A percentile compares a stretch with the other conserved stretches of the same genome.
phyloP scores from a whole-genome alignment of 2,797 vertebrate species.

The Poecilia gillii region DNA sequence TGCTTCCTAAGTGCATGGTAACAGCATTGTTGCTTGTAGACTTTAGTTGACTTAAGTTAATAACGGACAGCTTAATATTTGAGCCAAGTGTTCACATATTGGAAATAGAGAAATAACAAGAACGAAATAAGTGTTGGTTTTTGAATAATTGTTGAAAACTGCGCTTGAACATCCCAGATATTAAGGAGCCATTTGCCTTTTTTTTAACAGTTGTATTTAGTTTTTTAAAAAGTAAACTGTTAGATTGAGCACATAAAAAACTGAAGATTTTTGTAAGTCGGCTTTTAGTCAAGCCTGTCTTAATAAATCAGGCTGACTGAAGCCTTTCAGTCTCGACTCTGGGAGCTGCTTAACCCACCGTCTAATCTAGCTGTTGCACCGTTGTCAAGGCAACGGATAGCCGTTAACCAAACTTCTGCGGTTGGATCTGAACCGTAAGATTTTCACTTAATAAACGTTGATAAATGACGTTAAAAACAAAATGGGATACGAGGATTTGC shows the following conservation, averaged over 20 bases:
- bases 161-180: neutral
- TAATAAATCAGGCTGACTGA: no score
- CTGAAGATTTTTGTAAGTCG: neutral
- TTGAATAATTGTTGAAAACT: neutral
- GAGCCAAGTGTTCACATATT: neutral
- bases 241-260: neutral
- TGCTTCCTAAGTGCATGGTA: no score
- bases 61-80: neutral
- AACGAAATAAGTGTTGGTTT: neutral
- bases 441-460: no score
- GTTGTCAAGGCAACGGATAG: slow-evolving; percentile 10
- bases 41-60: neutral
- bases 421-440: neutral
- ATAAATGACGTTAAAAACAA: neutral
- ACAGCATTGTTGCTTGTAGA: no score
- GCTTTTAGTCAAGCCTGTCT: neutral
- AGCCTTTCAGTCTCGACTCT: slow-evolving; percentile 3
- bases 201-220: neutral
- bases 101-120: neutral
- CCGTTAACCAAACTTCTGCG: neutral
- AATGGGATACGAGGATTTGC: slow-evolving; percentile 75
- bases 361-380: neutral
- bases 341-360: neutral
- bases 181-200: neutral
- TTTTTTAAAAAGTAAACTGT: neutral